Evolutionary conservation across 37 sponge, comb jelly and placozoan species (phyloP).

Genomic region (Chondrosia reniformis): DNA sequence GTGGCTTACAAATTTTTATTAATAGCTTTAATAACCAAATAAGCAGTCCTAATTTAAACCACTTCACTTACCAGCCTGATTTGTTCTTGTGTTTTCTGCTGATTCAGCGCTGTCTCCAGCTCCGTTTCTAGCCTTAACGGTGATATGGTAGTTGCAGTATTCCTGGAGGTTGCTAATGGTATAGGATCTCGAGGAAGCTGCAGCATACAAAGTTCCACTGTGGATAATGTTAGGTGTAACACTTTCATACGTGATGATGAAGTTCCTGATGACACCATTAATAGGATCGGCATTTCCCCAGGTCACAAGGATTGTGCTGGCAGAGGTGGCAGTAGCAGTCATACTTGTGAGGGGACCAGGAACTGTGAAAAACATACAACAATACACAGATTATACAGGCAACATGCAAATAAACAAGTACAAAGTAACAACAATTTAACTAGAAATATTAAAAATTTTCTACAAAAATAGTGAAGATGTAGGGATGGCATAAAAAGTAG

Average conservation of each 20-base stretch:
- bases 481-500: no score
- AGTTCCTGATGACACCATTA: slow-evolving; percentile 6
- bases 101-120: background rate
- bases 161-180: background rate
- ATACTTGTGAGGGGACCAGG: background rate
- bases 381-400: no score
- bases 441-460: no score
- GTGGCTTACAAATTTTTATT: no score
- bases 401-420: no score
- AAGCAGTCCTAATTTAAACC: background rate
- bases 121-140: background rate
- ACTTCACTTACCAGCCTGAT: background rate
- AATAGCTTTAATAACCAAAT: no score
- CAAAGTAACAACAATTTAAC: no score
- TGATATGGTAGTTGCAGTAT: slow-evolving; percentile 2
- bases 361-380: no score
- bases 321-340: background rate
- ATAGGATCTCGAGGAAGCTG: background rate
- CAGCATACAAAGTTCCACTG: background rate
- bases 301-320: background rate
- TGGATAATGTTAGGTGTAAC: background rate
- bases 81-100: background rate
- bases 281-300: background rate
- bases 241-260: background rate
- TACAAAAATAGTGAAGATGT: no score